These are phyloP conservation scores for Diadegma fenestrale DNA, from an alignment of 2,888 invertebrate genomes.

Conservation along the genomic window DNA sequence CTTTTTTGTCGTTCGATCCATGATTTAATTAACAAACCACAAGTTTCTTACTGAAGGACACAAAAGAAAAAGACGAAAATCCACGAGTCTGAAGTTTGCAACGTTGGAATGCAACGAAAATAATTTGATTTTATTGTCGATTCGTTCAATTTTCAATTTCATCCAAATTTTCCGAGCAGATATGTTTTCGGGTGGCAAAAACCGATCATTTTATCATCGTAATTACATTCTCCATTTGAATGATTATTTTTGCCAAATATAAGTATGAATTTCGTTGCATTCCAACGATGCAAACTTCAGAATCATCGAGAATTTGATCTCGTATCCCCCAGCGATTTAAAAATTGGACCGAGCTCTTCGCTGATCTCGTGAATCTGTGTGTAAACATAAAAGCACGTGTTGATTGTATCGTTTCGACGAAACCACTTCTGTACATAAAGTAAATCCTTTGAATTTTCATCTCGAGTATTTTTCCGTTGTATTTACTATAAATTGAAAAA, in stretches of 20 bases:
- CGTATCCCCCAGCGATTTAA: background rate
- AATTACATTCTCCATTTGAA: too few relatives aligned
- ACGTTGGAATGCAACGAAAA: too few relatives aligned
- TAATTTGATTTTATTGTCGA: too few relatives aligned
- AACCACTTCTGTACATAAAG: constrained; percentile 42
- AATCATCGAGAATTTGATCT: too few relatives aligned
- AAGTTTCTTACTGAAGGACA: background rate
- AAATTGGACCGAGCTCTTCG: background rate
- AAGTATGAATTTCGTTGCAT: too few relatives aligned
- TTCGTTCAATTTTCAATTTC: too few relatives aligned
- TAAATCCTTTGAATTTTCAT: constrained; percentile 5
- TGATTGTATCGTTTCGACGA: constrained; percentile 8
- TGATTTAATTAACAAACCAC: background rate
- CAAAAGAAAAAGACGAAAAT: background rate
- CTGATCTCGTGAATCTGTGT: background rate
- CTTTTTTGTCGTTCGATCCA: background rate
- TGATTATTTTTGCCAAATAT: too few relatives aligned
- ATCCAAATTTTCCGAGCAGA: too few relatives aligned
- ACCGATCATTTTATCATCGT: too few relatives aligned
- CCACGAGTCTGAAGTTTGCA: too few relatives aligned
- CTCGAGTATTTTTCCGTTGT: constrained; percentile 7
- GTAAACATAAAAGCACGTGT: constrained; percentile 15
- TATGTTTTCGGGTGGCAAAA: too few relatives aligned
- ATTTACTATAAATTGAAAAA: background rate
- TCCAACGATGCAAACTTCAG: too few relatives aligned